These are phyloP conservation scores for Fundulus diaphanus DNA, from an alignment of 2,797 vertebrate species.

Conservation along the genomic window DNA sequence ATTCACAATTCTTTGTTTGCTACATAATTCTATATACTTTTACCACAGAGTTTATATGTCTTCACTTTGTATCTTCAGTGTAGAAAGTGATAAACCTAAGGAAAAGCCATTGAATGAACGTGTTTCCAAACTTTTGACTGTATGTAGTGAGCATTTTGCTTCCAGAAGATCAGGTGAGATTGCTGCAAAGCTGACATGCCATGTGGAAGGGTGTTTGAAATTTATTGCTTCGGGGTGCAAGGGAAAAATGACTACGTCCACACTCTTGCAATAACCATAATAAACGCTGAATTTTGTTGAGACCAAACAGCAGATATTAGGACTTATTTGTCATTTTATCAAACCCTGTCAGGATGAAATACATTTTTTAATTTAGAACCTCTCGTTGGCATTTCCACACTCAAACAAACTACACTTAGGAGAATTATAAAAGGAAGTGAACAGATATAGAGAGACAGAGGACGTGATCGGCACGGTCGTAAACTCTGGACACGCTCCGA, in stretches of 20 bases:
- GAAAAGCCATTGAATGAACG: no score
- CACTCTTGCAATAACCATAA: constrained; percentile 22
- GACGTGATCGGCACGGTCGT: constrained; percentile 44
- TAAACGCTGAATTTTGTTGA: constrained; percentile 45
- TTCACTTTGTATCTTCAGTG: no score
- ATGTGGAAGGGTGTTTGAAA: constrained; percentile 7
- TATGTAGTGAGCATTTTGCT: constrained; percentile 1
- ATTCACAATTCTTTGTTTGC: no score
- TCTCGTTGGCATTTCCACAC: constrained; percentile 39
- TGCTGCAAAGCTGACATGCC: constrained; percentile 26
- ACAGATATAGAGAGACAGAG: constrained; percentile 14
- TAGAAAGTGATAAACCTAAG: no score
- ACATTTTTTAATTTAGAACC: constrained; percentile 66
- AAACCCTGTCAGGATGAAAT: constrained; percentile 63
- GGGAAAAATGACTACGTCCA: constrained; percentile 17
- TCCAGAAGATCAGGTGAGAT: constrained; percentile 14
- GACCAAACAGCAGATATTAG: constrained; percentile 50
- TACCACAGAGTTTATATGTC: no score
- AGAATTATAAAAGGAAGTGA: constrained; percentile 49
- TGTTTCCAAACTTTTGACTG: no score
- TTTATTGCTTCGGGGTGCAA: constrained; percentile 42
- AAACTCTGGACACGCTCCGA: constrained; percentile 47
- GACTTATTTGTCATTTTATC: constrained; percentile 61
- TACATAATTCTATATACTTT: no score
- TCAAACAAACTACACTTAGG: constrained; percentile 52